Base-by-base conservation (phyloP, 1,140 invertebrate species). In the Cataglyphis hispanica region DNA sequence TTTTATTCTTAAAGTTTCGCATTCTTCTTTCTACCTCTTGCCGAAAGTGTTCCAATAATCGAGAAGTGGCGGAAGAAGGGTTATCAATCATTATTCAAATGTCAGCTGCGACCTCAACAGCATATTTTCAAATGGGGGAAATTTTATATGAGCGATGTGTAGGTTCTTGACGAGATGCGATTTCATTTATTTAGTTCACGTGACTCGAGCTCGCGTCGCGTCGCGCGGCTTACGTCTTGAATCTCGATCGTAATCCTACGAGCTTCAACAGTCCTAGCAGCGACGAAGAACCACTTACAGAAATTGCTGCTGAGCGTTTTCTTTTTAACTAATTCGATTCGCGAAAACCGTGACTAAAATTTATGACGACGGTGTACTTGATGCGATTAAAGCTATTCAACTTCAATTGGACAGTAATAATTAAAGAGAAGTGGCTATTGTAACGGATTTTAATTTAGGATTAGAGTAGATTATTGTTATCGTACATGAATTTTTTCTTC, bases 11-110 rank as follows among this genome's bases (percentile, higher is more conserved):
- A 11, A 67, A 37, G 66, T 81, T 56, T 67, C 25, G n/a, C 64
- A 46, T 56, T 56, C 3, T 34, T 34, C 10, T 6, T 37, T 11
- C 11, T 56, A 10, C 56, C 16, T 19, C 22, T 40, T 53, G 34
- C 5, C 27, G 25, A 70, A 19, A 50, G 31, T 80, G 25, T 22
- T 27, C 60, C 11, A 7, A 64, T 63, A 27, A 69, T 80, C 64
- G 77, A 80, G 34, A 16, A 56, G 46, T 10, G 50, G 56, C 43
- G 46, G 31, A 69, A 69, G 64, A 56, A 70, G 11, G 43, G 25
- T 81, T 70, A 70, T 81, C 66, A 67, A 81, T 72, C 64, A 66
- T 80, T 70, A 70, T 81, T 72, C 78, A 72, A 81, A 72, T 72
- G 53, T 53, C 11, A 77, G 75, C 58, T 37, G 31, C 31, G 31